Base-by-base conservation (phyloP, 2,797 vertebrate species). In the Anas bernieri region DNA sequence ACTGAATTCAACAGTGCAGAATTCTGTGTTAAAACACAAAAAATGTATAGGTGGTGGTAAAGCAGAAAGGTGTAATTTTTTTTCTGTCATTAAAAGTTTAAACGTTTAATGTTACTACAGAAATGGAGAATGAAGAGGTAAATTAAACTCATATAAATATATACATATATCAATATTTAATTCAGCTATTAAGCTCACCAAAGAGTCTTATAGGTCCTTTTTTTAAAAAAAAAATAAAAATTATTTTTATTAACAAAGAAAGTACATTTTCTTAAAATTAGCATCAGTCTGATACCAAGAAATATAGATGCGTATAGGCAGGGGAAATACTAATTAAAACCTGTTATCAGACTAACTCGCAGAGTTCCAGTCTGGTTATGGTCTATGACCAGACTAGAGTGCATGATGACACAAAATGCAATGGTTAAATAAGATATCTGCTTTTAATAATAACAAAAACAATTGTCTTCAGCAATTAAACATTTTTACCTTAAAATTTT, bases 401-500 rank as follows among this genome's bases (percentile, higher is more conserved):
- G 2, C 5, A 43, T 4, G 6, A 15, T 30, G 31, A 50, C 9
- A 37, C 8, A 68, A 48, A 72, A 63, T 39, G 30, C 18, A 79
- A 22, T 43, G 3, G 45, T n/a, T n/a, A 74, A 33, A 26, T 41
- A 12, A 9, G 17, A 80, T 20, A 76, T 23, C 23, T 48, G 48
- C 23, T 48, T 48, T 48, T 26, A 50, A 50, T 50, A 26, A 50
- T 26, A 80, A 23, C 45, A 26, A 17, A 3, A 31, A 20, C 17
- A 35, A 41, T 9, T 33, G 1, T 61, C 69, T 45, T 50, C 21
- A 68, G 9, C 14, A 20, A 12, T 41, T 30, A 52, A 45, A 1
- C 2, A 17, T 4, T 2, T 17, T 35, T n/a, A 17, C 13, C 13
- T 5, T 17, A 11, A 73, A 76, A 2, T 16, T 5, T 15, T 50